phyloP scores from a whole-genome alignment of 2,888 invertebrate genomes.

The Drosophila demipolita region DNA sequence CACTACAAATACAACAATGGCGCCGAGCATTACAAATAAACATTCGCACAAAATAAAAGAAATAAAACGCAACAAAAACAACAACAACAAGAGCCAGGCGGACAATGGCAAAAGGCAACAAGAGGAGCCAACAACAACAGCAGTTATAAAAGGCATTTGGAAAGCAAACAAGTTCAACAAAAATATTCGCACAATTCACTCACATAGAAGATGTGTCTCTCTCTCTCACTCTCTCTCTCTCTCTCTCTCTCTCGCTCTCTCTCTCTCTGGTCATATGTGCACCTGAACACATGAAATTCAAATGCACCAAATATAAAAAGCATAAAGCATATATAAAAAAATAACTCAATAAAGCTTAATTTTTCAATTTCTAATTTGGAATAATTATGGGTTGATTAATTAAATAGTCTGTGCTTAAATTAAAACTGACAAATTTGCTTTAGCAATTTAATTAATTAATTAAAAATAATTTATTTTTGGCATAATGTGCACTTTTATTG shows the following conservation, averaged over 20 bases:
- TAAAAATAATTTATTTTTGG: not conserved
- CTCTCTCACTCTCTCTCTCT: not conserved
- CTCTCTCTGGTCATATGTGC: constrained; percentile 31
- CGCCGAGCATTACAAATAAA: constrained; percentile 75
- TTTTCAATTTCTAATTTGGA: not conserved
- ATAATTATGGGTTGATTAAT: not conserved
- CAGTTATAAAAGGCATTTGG: constrained; percentile 57
- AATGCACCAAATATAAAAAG: constrained; percentile 2
- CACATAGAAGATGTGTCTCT: constrained; percentile 27
- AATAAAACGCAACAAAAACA: constrained; percentile 75
- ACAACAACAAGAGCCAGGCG: constrained; percentile 46
- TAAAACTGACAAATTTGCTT: not conserved
- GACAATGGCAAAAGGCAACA: constrained; percentile 60
- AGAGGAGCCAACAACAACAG: constrained; percentile 51
- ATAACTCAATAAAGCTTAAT: not conserved
- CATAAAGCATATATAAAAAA: constrained; percentile 1
- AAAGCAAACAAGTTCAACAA: constrained; percentile 63
- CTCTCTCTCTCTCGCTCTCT: not conserved
- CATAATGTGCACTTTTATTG: not conserved
- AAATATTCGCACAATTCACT: constrained; percentile 61
- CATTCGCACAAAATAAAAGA: constrained; percentile 81
- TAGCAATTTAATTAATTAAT: not conserved
- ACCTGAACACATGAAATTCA: constrained; percentile 41
- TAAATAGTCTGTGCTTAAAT: not conserved
- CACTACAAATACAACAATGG: constrained; percentile 61